Conservation (phyloP, 53 echinoderm and acorn worm genomes). For the Holothuria leucospilota region DNA sequence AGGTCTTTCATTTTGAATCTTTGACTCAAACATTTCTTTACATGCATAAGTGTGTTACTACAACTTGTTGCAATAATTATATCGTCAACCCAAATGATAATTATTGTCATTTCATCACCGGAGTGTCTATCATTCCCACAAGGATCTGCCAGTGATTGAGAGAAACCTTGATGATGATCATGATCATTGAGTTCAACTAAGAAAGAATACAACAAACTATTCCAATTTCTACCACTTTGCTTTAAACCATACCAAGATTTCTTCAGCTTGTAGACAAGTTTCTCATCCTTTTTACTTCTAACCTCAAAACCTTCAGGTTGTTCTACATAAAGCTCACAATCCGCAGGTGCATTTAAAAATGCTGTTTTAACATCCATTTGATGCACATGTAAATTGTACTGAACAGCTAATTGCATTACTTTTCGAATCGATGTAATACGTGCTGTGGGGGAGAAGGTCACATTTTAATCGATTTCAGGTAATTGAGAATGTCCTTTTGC, state of each 20-base stretch:
- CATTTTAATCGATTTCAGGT: no score
- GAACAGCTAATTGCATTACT: slow-evolving; percentile 43
- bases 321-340: no score
- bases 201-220: slow-evolving; percentile 22
- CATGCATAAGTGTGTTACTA: background rate
- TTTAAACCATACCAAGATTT: no score
- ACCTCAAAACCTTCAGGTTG: slow-evolving; percentile 15
- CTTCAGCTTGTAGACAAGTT: no score
- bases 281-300: no score
- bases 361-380: slow-evolving; percentile 48
- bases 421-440: background rate
- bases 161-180: background rate
- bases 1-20: no score
- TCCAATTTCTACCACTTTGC: no score
- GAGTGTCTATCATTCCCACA: no score
- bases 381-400: background rate
- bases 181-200: background rate
- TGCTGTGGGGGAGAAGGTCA: slow-evolving; percentile 21
- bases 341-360: slow-evolving; percentile 39
- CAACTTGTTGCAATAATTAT: no score
- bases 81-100: no score
- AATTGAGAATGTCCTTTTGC: slow-evolving; percentile 1
- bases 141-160: no score
- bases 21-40: slow-evolving; percentile 29
- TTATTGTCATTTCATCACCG: background rate